A percentile compares a stretch with the other conserved stretches of the same genome.
Conservation (phyloP, 2,113 vertebrate species). For the Vidua chalybeata region DNA sequence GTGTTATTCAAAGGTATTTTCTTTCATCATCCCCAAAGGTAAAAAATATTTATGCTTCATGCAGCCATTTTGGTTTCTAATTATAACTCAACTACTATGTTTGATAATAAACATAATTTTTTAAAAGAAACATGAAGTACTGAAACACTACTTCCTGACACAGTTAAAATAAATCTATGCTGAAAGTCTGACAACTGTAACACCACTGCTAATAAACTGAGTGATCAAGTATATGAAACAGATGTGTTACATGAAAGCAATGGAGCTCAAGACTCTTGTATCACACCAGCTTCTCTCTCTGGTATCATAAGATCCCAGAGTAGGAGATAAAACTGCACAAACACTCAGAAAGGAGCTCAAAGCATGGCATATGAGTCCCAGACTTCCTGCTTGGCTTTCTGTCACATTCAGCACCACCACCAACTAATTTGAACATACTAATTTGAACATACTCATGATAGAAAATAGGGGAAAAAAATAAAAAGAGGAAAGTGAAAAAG, state of each 20-base stretch:
- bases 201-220: background rate
- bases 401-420: background rate
- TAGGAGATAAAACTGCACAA: background rate
- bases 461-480: accelerated
- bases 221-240: background rate
- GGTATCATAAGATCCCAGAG: background rate
- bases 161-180: background rate
- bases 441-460: background rate
- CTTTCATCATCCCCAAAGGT: background rate
- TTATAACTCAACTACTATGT: background rate
- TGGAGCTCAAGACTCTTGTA: background rate
- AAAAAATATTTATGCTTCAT: background rate
- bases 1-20: background rate
- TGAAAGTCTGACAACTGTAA: background rate
- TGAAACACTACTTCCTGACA: background rate
- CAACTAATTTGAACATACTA: background rate
- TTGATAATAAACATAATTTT: background rate
- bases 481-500: background rate
- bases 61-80: background rate
- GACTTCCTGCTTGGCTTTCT: background rate
- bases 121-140: background rate
- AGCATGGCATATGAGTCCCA: background rate
- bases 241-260: background rate
- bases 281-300: background rate
- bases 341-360: background rate